A percentile compares a stretch with the other conserved stretches of the same genome.
Evolutionary conservation across 2,888 invertebrate species (phyloP).

Genomic region (Drosophila mercatorum): DNA sequence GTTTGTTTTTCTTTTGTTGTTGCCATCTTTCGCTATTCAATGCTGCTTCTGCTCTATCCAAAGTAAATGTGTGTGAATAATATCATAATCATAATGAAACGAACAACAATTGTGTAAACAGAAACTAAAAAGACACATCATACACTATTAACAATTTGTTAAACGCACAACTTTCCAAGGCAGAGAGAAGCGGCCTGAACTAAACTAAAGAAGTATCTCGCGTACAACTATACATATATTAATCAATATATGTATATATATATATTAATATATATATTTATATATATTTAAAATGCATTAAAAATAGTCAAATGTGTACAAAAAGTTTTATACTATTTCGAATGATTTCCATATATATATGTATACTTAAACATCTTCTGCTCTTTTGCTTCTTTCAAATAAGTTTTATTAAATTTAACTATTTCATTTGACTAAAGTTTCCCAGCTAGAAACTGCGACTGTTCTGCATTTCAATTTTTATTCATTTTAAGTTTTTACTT

Average conservation of each 20-base stretch:
- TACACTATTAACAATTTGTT: slow-evolving; percentile 68
- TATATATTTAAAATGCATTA: slow-evolving; percentile 73
- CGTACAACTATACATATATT: slow-evolving; percentile 62
- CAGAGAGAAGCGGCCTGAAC: slow-evolving; percentile 31
- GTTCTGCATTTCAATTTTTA: slow-evolving; percentile 26
- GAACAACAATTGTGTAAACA: slow-evolving; percentile 71
- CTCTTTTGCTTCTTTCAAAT: slow-evolving; percentile 28
- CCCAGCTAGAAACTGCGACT: slow-evolving; percentile 39
- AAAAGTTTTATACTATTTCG: slow-evolving; percentile 73
- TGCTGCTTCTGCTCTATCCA: slow-evolving; percentile 42
- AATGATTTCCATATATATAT: slow-evolving; percentile 42
- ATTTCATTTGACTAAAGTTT: slow-evolving; percentile 67
- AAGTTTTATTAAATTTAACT: slow-evolving; percentile 50
- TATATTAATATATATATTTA: slow-evolving; percentile 23
- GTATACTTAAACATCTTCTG: slow-evolving; percentile 15
- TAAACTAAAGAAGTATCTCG: slow-evolving; percentile 62
- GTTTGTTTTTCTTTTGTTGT: slow-evolving; percentile 18
- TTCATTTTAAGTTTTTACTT: slow-evolving; percentile 19
- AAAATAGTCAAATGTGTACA: slow-evolving; percentile 80
- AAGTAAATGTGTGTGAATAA: slow-evolving; percentile 47
- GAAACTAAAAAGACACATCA: slow-evolving; percentile 50
- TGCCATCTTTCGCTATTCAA: slow-evolving; percentile 24
- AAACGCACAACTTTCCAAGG: slow-evolving; percentile 29
- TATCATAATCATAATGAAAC: slow-evolving; percentile 15
- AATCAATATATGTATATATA: slow-evolving; percentile 45